Conservation (phyloP, 2,113 vertebrate genomes). For the Procavia capensis region DNA sequence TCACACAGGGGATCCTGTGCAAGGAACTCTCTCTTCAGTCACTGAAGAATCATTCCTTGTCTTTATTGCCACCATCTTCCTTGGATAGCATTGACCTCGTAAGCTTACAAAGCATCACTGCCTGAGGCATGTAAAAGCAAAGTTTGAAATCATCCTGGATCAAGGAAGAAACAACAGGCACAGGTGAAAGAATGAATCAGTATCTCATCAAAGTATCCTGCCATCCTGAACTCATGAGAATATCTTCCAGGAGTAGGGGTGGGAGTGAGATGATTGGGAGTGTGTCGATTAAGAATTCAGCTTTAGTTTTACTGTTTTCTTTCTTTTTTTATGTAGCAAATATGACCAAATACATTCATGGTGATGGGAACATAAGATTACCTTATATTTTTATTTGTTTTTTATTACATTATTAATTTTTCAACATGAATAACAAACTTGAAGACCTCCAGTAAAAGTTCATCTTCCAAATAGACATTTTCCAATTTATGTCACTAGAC, state of each 20-base stretch:
- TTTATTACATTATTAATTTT: slow-evolving; percentile 62
- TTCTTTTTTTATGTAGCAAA: background rate
- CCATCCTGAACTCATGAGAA: background rate
- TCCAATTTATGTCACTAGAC: slow-evolving; percentile 38
- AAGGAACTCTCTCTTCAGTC: background rate
- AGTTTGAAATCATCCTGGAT: background rate
- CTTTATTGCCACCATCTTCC: background rate
- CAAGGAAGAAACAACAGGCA: background rate
- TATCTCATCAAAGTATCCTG: background rate
- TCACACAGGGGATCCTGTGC: background rate
- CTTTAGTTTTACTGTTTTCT: slow-evolving; percentile 39
- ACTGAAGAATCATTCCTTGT: background rate
- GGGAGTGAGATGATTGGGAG: background rate
- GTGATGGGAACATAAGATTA: slow-evolving; percentile 50
- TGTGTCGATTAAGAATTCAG: background rate
- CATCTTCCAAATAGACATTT: slow-evolving; percentile 68
- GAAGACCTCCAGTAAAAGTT: slow-evolving; percentile 66
- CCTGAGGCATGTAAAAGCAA: background rate
- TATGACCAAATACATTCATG: slow-evolving; percentile 64
- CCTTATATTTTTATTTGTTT: slow-evolving; percentile 60
- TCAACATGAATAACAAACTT: slow-evolving; percentile 72
- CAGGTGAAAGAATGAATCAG: background rate
- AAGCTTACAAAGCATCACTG: background rate
- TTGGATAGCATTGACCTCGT: background rate
- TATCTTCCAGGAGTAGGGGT: background rate